Evolutionary conservation across 2,888 invertebrate species (phyloP).

Genomic region (Orthosia incerta): DNA sequence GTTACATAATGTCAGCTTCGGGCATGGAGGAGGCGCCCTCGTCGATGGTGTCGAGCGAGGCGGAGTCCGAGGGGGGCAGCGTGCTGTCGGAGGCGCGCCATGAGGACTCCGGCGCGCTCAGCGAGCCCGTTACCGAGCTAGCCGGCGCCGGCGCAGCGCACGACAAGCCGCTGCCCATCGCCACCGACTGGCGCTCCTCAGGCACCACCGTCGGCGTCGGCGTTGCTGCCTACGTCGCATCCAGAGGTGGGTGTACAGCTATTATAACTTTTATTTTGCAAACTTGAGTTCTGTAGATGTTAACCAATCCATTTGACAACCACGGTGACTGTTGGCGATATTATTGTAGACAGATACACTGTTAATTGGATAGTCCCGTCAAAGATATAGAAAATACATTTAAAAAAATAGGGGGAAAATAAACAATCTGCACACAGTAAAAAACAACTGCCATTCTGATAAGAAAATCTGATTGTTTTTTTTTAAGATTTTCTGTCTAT

Average conservation of each 20-base stretch:
- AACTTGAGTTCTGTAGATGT: background rate
- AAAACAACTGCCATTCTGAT: background rate
- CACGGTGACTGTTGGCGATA: background rate
- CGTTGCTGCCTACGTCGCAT: conserved; percentile 72
- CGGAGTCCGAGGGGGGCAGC: conserved; percentile 85
- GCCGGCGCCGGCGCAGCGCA: conserved; percentile 48
- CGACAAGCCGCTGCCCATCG: conserved; percentile 73
- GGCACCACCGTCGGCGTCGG: conserved; percentile 66
- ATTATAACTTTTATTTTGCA: background rate
- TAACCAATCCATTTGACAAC: background rate
- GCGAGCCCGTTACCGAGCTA: conserved; percentile 70
- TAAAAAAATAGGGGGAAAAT: background rate
- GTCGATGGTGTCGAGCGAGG: conserved; percentile 88
- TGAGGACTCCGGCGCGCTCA: conserved; percentile 69
- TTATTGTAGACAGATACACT: background rate
- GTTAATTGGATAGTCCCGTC: background rate
- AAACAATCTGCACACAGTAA: background rate
- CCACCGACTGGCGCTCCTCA: conserved; percentile 79
- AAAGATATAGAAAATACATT: background rate
- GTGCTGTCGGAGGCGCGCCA: conserved; percentile 80
- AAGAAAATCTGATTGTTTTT: background rate
- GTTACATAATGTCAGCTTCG: conserved; percentile 63
- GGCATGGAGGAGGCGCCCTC: conserved; percentile 87
- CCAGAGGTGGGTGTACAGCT: conserved; percentile 76
- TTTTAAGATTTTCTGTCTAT: no score